Conservation (phyloP, 53 echinoderm and acorn worm species). For the Echinarachnius parma region DNA sequence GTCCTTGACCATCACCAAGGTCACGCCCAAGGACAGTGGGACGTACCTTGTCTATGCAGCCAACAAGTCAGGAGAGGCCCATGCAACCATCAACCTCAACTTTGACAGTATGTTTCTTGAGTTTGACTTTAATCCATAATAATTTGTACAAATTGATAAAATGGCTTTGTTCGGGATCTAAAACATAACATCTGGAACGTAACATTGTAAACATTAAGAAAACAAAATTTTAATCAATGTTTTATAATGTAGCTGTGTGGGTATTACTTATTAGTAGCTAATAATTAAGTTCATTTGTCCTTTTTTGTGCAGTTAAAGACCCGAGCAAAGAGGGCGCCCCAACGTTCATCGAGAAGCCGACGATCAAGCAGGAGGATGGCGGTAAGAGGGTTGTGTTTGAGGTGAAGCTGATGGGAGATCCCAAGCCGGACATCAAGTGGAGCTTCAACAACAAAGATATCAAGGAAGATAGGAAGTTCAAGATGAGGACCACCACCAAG, state of each 20-base stretch:
- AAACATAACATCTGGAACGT: too few species aligned
- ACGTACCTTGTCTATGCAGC: slow-evolving; percentile 72
- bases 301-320: slow-evolving; percentile 65
- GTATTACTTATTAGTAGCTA: too few species aligned
- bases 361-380: slow-evolving; percentile 88
- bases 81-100: slow-evolving; percentile 90
- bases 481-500: slow-evolving; percentile 62
- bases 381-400: slow-evolving; percentile 85
- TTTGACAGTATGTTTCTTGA: slow-evolving; percentile 78
- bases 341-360: slow-evolving; percentile 94
- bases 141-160: too few species aligned
- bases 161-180: too few species aligned
- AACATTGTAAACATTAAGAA: too few species aligned
- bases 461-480: slow-evolving; percentile 67
- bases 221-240: too few species aligned
- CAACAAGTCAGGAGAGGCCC: slow-evolving; percentile 68
- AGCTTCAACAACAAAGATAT: slow-evolving; percentile 69
- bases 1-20: slow-evolving; percentile 63
- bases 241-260: too few species aligned
- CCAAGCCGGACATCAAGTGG: slow-evolving; percentile 82
- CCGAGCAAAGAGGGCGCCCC: slow-evolving; percentile 95
- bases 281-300: too few species aligned
- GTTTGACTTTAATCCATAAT: too few species aligned
- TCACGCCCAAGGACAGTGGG: slow-evolving; percentile 87
- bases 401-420: slow-evolving; percentile 88